These are phyloP conservation scores for Achlya flavicornis DNA, from an alignment of 2,888 invertebrate genomes.

Conservation along the genomic window DNA sequence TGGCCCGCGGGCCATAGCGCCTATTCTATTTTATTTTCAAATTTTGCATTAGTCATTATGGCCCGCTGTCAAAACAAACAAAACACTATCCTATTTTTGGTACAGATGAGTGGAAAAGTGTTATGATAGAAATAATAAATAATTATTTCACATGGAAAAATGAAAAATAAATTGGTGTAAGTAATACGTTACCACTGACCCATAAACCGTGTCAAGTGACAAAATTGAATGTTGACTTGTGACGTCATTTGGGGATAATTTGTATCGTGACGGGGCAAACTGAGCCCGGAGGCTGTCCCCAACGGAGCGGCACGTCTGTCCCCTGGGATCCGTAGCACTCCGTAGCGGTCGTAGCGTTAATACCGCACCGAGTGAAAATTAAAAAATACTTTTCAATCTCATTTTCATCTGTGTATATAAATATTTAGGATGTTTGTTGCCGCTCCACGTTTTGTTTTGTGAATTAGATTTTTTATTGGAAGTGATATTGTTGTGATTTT, in stretches of 20 bases:
- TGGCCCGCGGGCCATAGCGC: too few relatives aligned
- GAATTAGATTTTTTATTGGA: background rate
- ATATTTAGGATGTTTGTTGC: background rate
- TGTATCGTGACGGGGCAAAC: background rate
- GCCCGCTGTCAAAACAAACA: too few relatives aligned
- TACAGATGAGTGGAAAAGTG: too few relatives aligned
- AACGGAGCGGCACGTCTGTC: background rate
- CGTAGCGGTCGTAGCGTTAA: slow-evolving; percentile 4
- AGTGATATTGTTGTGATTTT: background rate
- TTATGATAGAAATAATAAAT: too few relatives aligned
- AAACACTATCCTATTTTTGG: too few relatives aligned
- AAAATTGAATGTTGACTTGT: slow-evolving; percentile 1
- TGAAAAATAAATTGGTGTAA: too few relatives aligned
- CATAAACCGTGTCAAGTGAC: background rate
- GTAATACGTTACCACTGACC: too few relatives aligned
- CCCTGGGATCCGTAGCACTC: background rate
- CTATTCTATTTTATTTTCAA: too few relatives aligned
- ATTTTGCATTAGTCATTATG: too few relatives aligned
- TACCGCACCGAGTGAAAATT: background rate
- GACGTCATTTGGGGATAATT: background rate
- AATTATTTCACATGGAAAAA: too few relatives aligned
- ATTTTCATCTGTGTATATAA: background rate
- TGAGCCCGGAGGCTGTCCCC: background rate
- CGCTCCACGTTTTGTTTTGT: background rate
- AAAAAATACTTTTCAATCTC: slow-evolving; percentile 4